Evolutionary conservation across 1,140 invertebrate species (phyloP), one percentile per base, ranked within the genome.

Genomic region (Drosophila truncata): DNA sequence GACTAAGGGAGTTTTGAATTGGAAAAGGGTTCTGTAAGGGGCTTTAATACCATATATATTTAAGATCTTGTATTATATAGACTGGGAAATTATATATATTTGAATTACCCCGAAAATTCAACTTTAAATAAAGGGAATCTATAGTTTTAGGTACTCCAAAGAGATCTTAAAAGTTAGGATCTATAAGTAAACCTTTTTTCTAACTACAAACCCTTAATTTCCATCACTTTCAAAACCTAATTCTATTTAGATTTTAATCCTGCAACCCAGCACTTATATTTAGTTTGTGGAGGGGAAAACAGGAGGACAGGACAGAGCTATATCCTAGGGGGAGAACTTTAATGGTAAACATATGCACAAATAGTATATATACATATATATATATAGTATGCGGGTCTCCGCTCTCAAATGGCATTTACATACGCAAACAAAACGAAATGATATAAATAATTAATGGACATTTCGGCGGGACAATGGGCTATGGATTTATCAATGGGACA

Each of bases 361-460:
- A 27, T 16, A 9, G 25, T n/a, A 3, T 44, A 10, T 10, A 5
- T 9, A 47, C 35, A 10, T 10, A 11, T n/a, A 5, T 9, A 47
- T 44, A 10, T 10, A 11, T n/a, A 47, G 46, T 16, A 52, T 23
- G 39, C 20, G 27, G 65, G 35, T 37, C 37, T 59, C 18, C 41
- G n/a, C 20, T 35, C n/a, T 39, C 42, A 37, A 70, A 70, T 16
- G 62, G 35, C 73, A 78, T 78, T 66, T 75, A 79, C 49, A 78
- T 71, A 64, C 25, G 41, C 52, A 67, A 85, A 82, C 54, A 65
- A 70, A 82, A 66, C 72, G 50, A 71, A 78, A 67, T 55, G 62
- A 65, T 71, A 71, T 70, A 46, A 86, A 82, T 74, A 84, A 72
- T 86, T 78, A 86, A 85, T 70, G 80, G 60, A 10, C 50, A 50